phyloP scores from a whole-genome alignment of 2,797 vertebrate species.

The Phrynocephalus forsythii region DNA sequence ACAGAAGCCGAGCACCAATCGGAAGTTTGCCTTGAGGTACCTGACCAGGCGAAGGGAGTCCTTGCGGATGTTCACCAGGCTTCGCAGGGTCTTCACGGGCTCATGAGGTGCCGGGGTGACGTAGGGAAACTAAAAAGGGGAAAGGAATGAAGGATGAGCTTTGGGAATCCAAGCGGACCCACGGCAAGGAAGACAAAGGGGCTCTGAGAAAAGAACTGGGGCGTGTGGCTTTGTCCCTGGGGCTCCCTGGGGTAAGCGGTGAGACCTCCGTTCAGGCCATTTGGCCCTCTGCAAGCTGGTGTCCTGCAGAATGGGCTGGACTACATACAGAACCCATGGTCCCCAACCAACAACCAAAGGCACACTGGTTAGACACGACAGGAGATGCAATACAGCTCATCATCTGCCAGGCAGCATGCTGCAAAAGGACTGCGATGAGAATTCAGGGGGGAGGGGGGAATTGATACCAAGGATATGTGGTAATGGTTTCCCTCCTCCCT shows the following conservation, averaged over 20 bases:
- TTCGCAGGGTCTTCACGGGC: conserved; percentile 95
- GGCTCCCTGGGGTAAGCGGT: not conserved
- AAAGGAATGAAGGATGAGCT: not conserved
- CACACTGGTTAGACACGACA: too few species aligned
- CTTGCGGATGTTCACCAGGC: conserved; percentile 97
- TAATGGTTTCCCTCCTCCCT: too few species aligned
- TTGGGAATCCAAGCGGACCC: conserved; percentile 22
- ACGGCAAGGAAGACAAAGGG: not conserved
- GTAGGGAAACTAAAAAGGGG: conserved; percentile 90
- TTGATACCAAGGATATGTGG: too few species aligned
- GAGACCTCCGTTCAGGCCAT: not conserved
- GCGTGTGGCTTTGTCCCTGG: not conserved
- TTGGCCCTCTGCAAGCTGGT: too few species aligned
- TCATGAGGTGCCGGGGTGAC: conserved; percentile 96
- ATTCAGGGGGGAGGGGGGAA: not conserved
- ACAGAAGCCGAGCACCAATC: not conserved
- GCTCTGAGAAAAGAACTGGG: not conserved
- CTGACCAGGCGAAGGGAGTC: conserved; percentile 95
- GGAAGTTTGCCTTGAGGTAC: conserved; percentile 69
- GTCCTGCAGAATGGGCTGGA: not conserved
- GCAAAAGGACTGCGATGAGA: too few species aligned
- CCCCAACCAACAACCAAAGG: not conserved
- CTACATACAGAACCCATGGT: not conserved
- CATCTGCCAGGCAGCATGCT: too few species aligned
- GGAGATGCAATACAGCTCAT: too few species aligned